Evolutionary conservation across 2,797 vertebrate genomes (phyloP).

Genomic region (Erpetoichthys calabaricus): DNA sequence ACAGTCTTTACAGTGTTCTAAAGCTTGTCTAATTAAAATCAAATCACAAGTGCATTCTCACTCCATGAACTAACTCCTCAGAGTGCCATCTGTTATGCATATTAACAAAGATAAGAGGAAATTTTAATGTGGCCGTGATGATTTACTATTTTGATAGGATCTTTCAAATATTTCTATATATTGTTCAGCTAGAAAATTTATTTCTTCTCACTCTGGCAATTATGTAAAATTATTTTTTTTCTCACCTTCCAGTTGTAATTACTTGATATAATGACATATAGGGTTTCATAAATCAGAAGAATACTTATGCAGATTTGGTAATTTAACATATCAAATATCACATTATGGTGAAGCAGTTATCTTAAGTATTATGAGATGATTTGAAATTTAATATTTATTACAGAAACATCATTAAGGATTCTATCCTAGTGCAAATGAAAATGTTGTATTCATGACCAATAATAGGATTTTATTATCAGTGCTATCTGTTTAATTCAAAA

Average conservation of each 20-base stretch:
- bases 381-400: neutral
- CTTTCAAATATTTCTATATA: slow-evolving; percentile 25
- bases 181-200: slow-evolving; percentile 28
- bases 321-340: neutral
- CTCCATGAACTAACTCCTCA: slow-evolving; percentile 22
- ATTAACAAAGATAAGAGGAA: slow-evolving; percentile 33
- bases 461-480: no score
- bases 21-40: slow-evolving; percentile 39
- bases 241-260: slow-evolving; percentile 16
- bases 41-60: slow-evolving; percentile 26
- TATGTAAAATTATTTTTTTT: slow-evolving; percentile 22
- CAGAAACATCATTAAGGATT: neutral
- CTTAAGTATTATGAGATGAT: neutral
- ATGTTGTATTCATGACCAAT: no score
- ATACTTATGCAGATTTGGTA: neutral
- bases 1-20: slow-evolving; percentile 8
- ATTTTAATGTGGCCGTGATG: slow-evolving; percentile 23
- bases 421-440: no score
- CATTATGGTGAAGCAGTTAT: neutral
- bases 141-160: slow-evolving; percentile 25
- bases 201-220: slow-evolving; percentile 27
- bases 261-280: slow-evolving; percentile 18
- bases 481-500: no score
- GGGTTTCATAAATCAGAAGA: slow-evolving; percentile 10
- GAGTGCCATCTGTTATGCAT: slow-evolving; percentile 31